A percentile compares a stretch with the other conserved stretches of the same genome.
phyloP scores from a whole-genome alignment of 2,888 invertebrate genomes.

The Odontomyia ornata region DNA sequence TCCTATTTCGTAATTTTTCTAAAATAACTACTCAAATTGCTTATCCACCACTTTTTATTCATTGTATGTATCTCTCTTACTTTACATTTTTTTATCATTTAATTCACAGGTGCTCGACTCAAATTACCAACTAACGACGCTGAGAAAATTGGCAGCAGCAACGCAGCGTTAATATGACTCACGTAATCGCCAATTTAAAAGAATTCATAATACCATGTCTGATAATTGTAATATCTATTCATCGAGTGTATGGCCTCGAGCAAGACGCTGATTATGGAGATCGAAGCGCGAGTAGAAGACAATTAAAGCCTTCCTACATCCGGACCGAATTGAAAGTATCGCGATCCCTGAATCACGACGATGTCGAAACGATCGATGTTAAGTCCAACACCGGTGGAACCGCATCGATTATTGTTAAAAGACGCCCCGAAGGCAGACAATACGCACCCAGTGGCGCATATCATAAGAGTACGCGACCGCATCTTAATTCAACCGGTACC shows the following conservation, averaged over 20 bases:
- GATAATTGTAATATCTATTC: slow-evolving; percentile 10
- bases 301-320: slow-evolving; percentile 68
- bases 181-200: slow-evolving; percentile 8
- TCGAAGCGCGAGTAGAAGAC: neutral
- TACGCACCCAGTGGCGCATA: slow-evolving; percentile 14
- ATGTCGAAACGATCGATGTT: slow-evolving; percentile 80
- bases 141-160: neutral
- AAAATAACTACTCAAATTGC: slow-evolving; percentile 8
- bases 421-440: slow-evolving; percentile 65
- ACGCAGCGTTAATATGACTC: slow-evolving; percentile 20
- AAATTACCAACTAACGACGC: neutral
- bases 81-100: neutral
- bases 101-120: slow-evolving; percentile 29
- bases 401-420: slow-evolving; percentile 80
- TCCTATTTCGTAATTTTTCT: neutral
- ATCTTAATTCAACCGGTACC: slow-evolving; percentile 10
- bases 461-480: slow-evolving; percentile 1
- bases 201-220: slow-evolving; percentile 25
- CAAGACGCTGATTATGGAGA: neutral
- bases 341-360: slow-evolving; percentile 78
- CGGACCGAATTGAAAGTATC: slow-evolving; percentile 81
- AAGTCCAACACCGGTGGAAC: slow-evolving; percentile 78
- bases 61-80: neutral
- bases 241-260: neutral
- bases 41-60: slow-evolving; percentile 13